Base-by-base conservation (phyloP, 2,113 vertebrate genomes). In the Sylvia atricapilla region DNA sequence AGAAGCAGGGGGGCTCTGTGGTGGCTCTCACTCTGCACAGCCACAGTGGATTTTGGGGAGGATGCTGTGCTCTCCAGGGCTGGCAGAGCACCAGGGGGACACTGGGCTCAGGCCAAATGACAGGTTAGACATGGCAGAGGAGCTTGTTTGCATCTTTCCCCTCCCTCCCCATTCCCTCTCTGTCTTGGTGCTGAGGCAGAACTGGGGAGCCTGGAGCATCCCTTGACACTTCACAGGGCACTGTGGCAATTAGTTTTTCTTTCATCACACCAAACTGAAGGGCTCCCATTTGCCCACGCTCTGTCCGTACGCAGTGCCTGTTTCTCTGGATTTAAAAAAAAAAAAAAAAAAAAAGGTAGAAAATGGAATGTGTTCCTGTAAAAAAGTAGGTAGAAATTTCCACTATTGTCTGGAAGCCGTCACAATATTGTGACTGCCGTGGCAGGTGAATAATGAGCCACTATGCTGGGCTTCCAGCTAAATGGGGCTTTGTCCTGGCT, bases 401-500 rank as follows among this genome's bases (percentile, higher is more conserved):
- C 82, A 17, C 52, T 47, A 67, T 94, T 97, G 80, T 95, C 44
- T 84, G 77, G 90, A 85, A 85, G 60, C 59, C 77, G 63, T 90
- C 68, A 83, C 77, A 90, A 74, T 93, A 84, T 49, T 95, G 69
- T 95, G 76, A 90, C 56, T 94, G 87, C 53, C 3, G 27, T 92
- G 87, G 91, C 90, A 96, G 94, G 94, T 95, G 86, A 96, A 97
- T 96, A 95, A 89, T 92, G 84, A 88, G 87, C 81, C 79, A 84
- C 84, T 94, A 7, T 93, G 74, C 95, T 23, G 66, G 62, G 75
- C 93, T 94, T 63, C 55, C 72, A 90, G 89, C 87, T 97, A 94
- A 95, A 96, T 86, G 89, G 72, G 74, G 31, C 91, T 97, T 97
- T 97, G 80, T 97, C 93, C 94, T 95, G 88, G 78, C 81, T 87